These are phyloP conservation scores for Riparia riparia DNA, from an alignment of 2,113 vertebrate species.

Conservation along the genomic window DNA sequence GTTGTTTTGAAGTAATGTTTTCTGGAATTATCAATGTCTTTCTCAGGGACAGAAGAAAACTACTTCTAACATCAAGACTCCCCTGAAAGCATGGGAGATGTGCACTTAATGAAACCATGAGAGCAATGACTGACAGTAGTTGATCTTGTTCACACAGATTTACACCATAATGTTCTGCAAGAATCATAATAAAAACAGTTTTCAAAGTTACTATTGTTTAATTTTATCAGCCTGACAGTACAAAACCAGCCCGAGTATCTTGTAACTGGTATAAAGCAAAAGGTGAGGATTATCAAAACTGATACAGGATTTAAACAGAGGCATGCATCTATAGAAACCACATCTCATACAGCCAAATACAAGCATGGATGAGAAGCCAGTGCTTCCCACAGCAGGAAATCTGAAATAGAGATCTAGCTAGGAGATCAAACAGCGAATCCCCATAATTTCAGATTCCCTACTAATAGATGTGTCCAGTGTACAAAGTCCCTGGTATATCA, in stretches of 20 bases:
- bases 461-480: neutral
- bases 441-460: neutral
- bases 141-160: neutral
- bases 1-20: neutral
- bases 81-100: neutral
- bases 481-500: neutral
- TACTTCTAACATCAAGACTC: neutral
- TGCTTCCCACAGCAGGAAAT: neutral
- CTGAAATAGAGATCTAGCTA: neutral
- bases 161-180: neutral
- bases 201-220: neutral
- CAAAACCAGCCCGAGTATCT: neutral
- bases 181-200: neutral
- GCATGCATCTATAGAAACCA: neutral
- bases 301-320: neutral
- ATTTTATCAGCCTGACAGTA: neutral
- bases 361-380: neutral
- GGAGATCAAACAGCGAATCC: neutral
- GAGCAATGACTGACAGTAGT: neutral
- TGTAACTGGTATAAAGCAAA: neutral
- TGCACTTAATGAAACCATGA: neutral
- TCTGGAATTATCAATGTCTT: neutral
- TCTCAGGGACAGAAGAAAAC: neutral
- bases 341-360: neutral
- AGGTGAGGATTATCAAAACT: neutral